Evolutionary conservation across 2,113 vertebrate species (phyloP).

Genomic region (Montifringilla adamsi): DNA sequence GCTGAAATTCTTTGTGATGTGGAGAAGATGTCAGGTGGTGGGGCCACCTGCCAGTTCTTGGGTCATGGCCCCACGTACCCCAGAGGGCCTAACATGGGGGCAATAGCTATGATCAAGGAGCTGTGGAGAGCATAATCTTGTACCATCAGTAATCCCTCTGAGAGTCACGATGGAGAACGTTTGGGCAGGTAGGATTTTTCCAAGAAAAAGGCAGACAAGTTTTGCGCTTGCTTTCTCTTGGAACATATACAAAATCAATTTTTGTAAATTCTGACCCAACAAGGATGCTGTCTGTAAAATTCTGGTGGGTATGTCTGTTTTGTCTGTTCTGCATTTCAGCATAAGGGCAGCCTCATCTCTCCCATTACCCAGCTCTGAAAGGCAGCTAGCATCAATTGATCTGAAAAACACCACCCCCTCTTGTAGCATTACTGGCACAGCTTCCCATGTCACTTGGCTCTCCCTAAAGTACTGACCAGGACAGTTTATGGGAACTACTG

Average conservation of each 20-base stretch:
- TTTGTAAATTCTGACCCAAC: not conserved
- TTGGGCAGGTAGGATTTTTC: not conserved
- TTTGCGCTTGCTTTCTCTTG: not conserved
- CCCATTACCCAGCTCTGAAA: not conserved
- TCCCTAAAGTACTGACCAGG: not conserved
- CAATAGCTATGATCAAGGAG: not conserved
- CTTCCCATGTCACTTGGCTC: not conserved
- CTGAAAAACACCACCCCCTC: not conserved
- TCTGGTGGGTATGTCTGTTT: not conserved
- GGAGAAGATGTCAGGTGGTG: not conserved
- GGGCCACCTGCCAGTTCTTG: not conserved
- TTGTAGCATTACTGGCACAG: not conserved
- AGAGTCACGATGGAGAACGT: not conserved
- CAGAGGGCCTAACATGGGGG: not conserved
- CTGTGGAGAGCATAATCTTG: not conserved
- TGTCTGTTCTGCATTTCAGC: not conserved
- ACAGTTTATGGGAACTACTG: not conserved
- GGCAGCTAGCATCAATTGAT: not conserved
- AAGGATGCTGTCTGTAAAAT: not conserved
- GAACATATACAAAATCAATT: not conserved
- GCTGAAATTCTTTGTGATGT: not conserved
- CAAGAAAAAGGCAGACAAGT: not conserved
- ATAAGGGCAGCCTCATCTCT: not conserved
- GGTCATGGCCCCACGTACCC: not conserved
- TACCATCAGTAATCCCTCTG: not conserved